phyloP scores from a whole-genome alignment of 2,888 invertebrate species.

The Spodoptera littoralis region DNA sequence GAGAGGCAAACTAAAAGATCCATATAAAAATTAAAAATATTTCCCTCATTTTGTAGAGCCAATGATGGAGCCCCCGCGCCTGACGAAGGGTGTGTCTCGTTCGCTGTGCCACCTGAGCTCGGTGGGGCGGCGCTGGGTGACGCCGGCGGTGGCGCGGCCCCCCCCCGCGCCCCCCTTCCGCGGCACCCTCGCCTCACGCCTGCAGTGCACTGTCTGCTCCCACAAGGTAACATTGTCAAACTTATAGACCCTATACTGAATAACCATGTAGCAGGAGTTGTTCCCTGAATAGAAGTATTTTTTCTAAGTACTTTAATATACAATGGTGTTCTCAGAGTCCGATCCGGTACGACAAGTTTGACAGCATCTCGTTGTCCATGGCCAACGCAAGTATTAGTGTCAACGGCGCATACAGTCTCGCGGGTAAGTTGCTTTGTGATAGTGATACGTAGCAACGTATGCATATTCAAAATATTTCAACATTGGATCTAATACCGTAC shows the following conservation, averaged over 20 bases:
- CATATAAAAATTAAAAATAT: too few relatives aligned
- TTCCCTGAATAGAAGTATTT: too few relatives aligned
- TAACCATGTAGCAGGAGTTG: too few relatives aligned
- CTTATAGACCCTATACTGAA: too few relatives aligned
- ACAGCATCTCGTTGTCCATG: conserved; percentile 95
- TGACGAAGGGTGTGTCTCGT: conserved; percentile 82
- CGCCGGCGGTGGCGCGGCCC: conserved; percentile 72
- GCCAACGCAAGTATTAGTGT: conserved; percentile 90
- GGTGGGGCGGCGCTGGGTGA: conserved; percentile 80
- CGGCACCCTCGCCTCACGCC: conserved; percentile 81
- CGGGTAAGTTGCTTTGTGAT: conserved; percentile 67
- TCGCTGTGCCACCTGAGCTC: conserved; percentile 86
- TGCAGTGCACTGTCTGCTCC: conserved; percentile 83
- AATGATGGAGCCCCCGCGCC: conserved; percentile 70
- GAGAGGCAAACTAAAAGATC: too few relatives aligned
- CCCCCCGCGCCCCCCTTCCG: conserved; percentile 81
- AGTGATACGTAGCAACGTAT: too few relatives aligned
- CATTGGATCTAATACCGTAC: too few relatives aligned
- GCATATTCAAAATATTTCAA: too few relatives aligned
- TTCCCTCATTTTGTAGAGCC: conserved; percentile 57
- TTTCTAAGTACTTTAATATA: background rate
- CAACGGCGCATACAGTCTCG: conserved; percentile 88
- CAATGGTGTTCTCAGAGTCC: conserved; percentile 9
- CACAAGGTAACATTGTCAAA: conserved; percentile 71
- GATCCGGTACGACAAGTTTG: conserved; percentile 97